Base-by-base conservation (phyloP, 2,113 vertebrate species). In the Cebus imitator region DNA sequence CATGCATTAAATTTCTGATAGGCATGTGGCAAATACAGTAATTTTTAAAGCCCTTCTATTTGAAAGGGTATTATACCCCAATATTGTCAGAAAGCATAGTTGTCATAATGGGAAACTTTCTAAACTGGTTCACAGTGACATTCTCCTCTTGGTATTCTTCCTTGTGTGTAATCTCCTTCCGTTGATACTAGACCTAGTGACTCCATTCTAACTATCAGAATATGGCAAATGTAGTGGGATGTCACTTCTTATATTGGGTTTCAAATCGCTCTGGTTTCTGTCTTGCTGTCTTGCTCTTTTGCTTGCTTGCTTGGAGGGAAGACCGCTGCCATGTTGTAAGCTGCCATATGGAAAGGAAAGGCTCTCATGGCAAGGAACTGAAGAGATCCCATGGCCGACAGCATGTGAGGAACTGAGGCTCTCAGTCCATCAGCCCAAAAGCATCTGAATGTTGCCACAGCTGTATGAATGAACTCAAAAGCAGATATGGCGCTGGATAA, bases 31-130 rank as follows among this genome's bases (percentile, higher is more conserved):
- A 14, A 85, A 68, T 37, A 58, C 27, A 73, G 83, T 75, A 32
- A 94, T 89, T 87, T 76, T 72, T 23, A 92, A 84, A 94, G 21
- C 8, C 37, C 32, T 95, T 96, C 16, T 91, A 64, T 35, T 75
- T 94, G 82, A 94, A 94, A 91, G n/a, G 20, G 8, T 8, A 18
- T 79, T 75, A 37, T 64, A 93, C 86, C 27, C 50, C 32, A 82
- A 11, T 76, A 48, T 37, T 83, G 10, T 90, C 52, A 72, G 66
- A 95, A 87, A 50, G 27, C n/a, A 61, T 2, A 64, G n/a, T 35
- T 80, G 35, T 58, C 92, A 40, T 25, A 3, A 43, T 8, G n/a
- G 35, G 7, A 11, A 64, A 45, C 64, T 83, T 64, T 87, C 82
- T 58, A 55, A 50, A 12, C 48, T 25, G 66, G 76, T 48, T 40